Evolutionary conservation across 2,797 vertebrate species (phyloP).

Genomic region (Odontamblyopus lacepedii): DNA sequence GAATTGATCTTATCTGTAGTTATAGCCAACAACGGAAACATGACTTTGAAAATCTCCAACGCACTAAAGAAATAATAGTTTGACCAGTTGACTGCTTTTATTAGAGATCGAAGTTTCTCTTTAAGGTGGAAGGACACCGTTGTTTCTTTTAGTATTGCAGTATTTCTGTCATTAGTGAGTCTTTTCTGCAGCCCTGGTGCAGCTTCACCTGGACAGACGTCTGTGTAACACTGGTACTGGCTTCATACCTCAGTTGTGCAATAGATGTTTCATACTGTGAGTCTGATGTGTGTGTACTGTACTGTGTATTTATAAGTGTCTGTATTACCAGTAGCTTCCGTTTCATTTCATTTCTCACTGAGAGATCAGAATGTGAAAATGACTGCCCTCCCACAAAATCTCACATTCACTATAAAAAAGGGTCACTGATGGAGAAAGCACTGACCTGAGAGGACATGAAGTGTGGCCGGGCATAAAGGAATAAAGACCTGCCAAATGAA

Average conservation of each 20-base stretch:
- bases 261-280: slow-evolving; percentile 71
- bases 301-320: neutral
- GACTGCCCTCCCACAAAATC: slow-evolving; percentile 1
- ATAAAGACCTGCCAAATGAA: too few species aligned
- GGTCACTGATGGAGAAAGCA: neutral
- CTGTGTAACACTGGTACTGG: slow-evolving; percentile 3
- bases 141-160: too few species aligned
- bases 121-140: too few species aligned
- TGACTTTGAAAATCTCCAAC: too few species aligned
- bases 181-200: neutral
- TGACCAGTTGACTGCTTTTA: too few species aligned
- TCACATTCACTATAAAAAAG: neutral
- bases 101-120: too few species aligned
- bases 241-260: slow-evolving; percentile 75
- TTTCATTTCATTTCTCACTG: neutral
- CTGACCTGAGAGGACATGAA: neutral
- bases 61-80: too few species aligned
- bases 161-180: neutral
- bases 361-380: slow-evolving; percentile 1
- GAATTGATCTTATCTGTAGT: too few species aligned
- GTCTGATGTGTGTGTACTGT: neutral
- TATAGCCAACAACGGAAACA: too few species aligned
- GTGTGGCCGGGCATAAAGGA: neutral
- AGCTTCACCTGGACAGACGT: neutral
- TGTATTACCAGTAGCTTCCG: neutral